These are phyloP conservation scores for Dicrostonyx torquatus DNA, from an alignment of 2,797 vertebrate species.

Conservation along the genomic window DNA sequence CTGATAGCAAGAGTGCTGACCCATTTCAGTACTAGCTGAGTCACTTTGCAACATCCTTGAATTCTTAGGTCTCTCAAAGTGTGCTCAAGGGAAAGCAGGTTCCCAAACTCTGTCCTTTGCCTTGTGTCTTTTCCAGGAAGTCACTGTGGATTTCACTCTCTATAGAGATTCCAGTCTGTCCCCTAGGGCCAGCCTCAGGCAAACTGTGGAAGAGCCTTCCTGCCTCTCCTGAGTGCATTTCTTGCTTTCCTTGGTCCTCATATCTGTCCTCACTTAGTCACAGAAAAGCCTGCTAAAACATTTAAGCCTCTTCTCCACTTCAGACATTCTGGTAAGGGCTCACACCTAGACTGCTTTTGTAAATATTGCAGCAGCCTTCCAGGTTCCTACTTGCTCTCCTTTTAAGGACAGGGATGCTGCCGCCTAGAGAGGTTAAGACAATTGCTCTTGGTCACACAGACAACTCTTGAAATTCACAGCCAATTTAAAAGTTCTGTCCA, in stretches of 20 bases:
- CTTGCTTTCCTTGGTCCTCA: slow-evolving; percentile 51
- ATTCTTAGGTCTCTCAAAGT: slow-evolving; percentile 39
- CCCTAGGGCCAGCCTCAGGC: slow-evolving; percentile 66
- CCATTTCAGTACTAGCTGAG: not conserved
- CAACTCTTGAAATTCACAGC: not conserved
- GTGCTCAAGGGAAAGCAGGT: not conserved
- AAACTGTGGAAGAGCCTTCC: slow-evolving; percentile 16
- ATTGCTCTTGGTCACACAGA: not conserved
- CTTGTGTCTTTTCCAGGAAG: slow-evolving; percentile 11
- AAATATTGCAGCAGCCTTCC: slow-evolving; percentile 40
- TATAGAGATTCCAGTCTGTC: slow-evolving; percentile 34
- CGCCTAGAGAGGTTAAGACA: slow-evolving; percentile 6
- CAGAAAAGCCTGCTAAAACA: slow-evolving; percentile 27
- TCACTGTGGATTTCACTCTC: not conserved
- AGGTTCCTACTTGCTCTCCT: slow-evolving; percentile 3
- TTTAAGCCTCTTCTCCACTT: slow-evolving; percentile 43
- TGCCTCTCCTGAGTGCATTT: not conserved
- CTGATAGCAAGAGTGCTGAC: not conserved
- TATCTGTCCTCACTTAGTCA: slow-evolving; percentile 30
- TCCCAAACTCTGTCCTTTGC: not conserved
- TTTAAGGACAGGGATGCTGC: not conserved
- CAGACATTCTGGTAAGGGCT: slow-evolving; percentile 53
- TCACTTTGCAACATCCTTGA: not conserved
- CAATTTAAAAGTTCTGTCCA: not conserved
- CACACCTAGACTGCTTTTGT: slow-evolving; percentile 8